Evolutionary conservation across 2,113 vertebrate species (phyloP), one percentile per base, ranked within the genome.

Genomic region (Chaetops frenatus): DNA sequence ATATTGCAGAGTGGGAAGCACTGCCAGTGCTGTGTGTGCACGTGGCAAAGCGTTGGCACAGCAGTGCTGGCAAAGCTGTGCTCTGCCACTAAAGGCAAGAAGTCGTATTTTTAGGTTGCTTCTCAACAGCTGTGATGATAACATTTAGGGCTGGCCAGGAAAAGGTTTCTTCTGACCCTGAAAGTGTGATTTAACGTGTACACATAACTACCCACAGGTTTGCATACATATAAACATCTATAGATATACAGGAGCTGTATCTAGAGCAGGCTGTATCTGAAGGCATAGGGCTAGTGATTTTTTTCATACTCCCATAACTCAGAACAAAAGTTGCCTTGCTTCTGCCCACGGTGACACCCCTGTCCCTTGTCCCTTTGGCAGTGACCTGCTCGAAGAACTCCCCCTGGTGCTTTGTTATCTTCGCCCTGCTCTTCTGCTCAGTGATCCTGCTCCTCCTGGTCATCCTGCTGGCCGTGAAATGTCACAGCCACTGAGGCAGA

Each of bases 401-500:
- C 0, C 56, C 3, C 28, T 94, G 89, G 90, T 91, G 51, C 31
- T 91, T 19, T 1, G 0, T 79, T 35, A 69, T 62, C 19, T 2
- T 27, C 0, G 0, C 15, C 27, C 35, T 96, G 51, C 47, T 38
- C 56, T 60, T 96, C 56, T 27, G n/a, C 5, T 15, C 77, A 2
- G 12, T 14, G 33, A 4, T 85, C 33, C 81, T 96, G 65, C 65
- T 96, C 9, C 15, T 96, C 51, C 33, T 22, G 5, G 81, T 85
- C 29, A 74, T 94, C 44, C 4, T 94, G 64, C 17, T 94, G 53
- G 92, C 35, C 0, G 23, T 81, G 69, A 89, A 79, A 28, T 96
- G 96, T 7, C 2, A 45, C 27, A 3, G 22, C 1, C 3, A 0
- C 40, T 86, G 62, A 94, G 38, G 29, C 0, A 1, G 50, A 0